phyloP scores from a whole-genome alignment of 2,113 vertebrate genomes.

The Catharus fuscescens region DNA sequence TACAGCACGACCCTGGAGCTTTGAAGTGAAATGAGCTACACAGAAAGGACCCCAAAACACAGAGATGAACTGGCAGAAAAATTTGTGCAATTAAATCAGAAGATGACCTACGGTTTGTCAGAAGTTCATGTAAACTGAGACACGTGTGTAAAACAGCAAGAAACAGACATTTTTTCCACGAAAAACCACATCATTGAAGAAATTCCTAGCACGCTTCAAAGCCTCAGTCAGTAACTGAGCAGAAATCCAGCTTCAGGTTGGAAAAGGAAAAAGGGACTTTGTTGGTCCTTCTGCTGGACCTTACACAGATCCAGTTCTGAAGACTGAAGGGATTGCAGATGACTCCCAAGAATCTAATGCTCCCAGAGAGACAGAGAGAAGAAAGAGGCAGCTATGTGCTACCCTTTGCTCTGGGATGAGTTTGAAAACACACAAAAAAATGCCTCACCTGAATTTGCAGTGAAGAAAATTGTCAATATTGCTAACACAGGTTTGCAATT shows the following conservation, averaged over 20 bases:
- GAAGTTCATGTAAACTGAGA: neutral
- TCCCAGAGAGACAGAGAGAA: neutral
- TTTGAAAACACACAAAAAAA: neutral
- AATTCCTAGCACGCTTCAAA: neutral
- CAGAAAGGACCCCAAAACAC: neutral
- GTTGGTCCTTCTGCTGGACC: neutral
- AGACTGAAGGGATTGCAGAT: neutral
- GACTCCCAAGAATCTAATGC: neutral
- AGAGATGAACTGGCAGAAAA: neutral
- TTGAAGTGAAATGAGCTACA: neutral
- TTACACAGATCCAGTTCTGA: neutral
- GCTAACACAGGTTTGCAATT: slow-evolving; percentile 55
- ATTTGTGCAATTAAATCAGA: neutral
- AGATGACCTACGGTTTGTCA: neutral
- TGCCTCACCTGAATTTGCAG: neutral
- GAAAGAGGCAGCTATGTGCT: neutral
- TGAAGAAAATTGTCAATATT: slow-evolving; percentile 51
- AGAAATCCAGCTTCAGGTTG: neutral
- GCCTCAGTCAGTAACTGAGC: neutral
- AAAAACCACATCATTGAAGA: neutral
- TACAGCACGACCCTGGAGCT: neutral
- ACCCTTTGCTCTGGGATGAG: neutral
- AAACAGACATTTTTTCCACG: neutral
- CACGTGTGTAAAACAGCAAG: neutral
- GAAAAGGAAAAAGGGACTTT: neutral